Conservation (phyloP, 2,113 vertebrate genomes). For the Dasyornis broadbenti region DNA sequence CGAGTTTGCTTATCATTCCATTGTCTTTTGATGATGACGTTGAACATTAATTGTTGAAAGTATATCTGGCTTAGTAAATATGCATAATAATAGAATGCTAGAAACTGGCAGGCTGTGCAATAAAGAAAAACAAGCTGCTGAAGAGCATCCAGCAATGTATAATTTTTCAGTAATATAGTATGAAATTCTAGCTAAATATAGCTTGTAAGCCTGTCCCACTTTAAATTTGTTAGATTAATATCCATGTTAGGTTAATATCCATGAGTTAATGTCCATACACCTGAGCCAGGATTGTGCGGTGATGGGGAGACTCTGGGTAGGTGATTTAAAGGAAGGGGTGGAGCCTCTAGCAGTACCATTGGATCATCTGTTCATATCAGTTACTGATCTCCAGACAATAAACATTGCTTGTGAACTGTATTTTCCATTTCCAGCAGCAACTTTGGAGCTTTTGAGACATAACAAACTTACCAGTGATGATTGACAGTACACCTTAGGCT, state of each 20-base stretch:
- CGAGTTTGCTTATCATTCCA: neutral
- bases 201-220: neutral
- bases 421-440: neutral
- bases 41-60: neutral
- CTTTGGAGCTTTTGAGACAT: neutral
- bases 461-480: neutral
- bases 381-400: neutral
- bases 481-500: neutral
- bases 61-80: neutral
- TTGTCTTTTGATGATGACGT: neutral
- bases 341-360: neutral
- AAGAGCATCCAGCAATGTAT: neutral
- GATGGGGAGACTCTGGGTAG: neutral
- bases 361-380: neutral
- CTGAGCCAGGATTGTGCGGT: neutral
- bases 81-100: neutral
- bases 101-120: neutral
- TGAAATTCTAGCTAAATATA: neutral
- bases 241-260: neutral
- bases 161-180: neutral
- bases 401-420: neutral
- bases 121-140: neutral
- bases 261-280: neutral
- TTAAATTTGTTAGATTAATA: neutral
- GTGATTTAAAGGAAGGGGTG: neutral